These are phyloP conservation scores for Macquaria ambigua DNA, from an alignment of 2,113 vertebrate genomes.

Conservation along the genomic window DNA sequence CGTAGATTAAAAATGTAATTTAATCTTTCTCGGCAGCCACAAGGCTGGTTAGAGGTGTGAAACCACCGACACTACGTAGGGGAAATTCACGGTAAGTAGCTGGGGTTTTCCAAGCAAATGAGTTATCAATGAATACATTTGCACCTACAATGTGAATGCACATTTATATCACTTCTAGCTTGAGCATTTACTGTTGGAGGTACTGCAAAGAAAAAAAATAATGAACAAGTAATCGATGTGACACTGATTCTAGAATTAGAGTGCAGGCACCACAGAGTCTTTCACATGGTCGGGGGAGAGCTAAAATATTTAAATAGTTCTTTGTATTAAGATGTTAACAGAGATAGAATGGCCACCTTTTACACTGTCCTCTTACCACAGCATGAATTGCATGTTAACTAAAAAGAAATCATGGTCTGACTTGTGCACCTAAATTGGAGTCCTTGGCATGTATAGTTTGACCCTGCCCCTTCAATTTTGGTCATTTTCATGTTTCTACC, in stretches of 20 bases:
- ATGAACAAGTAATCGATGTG: background rate
- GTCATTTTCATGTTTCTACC: slow-evolving; percentile 22
- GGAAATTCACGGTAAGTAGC: slow-evolving; percentile 60
- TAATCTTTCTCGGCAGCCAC: slow-evolving; percentile 47
- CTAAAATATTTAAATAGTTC: background rate
- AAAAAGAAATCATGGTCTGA: background rate
- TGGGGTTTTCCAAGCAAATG: slow-evolving; percentile 68
- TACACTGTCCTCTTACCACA: background rate
- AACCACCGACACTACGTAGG: slow-evolving; percentile 58
- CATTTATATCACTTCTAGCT: slow-evolving; percentile 2
- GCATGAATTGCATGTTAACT: background rate
- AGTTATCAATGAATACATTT: slow-evolving; percentile 53
- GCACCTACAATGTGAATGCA: slow-evolving; percentile 17
- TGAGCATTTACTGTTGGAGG: background rate
- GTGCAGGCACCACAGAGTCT: background rate
- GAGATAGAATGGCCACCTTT: background rate
- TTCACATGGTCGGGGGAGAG: background rate
- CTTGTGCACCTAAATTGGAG: background rate
- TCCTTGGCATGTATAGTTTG: background rate
- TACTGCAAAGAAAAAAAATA: background rate
- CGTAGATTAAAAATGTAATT: background rate
- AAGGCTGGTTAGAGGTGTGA: slow-evolving; percentile 72
- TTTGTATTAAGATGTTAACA: background rate
- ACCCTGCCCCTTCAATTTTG: background rate
- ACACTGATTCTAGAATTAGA: background rate